Evolutionary conservation across 2,888 invertebrate species (phyloP), one percentile per base, ranked within the genome.

Genomic region (Diarsia rubi): DNA sequence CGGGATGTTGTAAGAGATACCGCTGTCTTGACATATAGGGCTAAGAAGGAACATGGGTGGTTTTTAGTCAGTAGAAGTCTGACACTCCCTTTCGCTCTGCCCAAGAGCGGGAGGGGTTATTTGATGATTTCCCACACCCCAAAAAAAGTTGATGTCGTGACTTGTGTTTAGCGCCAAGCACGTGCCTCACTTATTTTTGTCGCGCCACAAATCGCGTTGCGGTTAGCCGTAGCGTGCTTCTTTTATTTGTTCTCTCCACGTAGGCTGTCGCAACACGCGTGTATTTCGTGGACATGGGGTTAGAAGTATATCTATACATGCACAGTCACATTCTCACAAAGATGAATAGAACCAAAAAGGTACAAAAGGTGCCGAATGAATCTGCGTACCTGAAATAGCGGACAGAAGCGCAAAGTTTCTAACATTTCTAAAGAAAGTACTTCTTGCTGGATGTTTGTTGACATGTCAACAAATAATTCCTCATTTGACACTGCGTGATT

Each of bases 391-490:
- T 95, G 92, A 86, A 97, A 96, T 59, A 97, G 83, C 0, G 96
- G 96, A 63, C 96, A 95, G 31, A 75, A 84, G 12, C 91, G 54
- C 68, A 97, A 88, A 0, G 94, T 94, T 44, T 95, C 94, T 12
- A 96, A 93, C 91, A 95, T 94, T 88, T 96, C 95, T 73, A 95
- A 88, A 16, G 94, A 93, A 21, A 94, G 85, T 9, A 97, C 93
- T 88, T 95, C 96, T 85, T 95, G 96, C 79, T 95, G 92, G 16
- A 96, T 94, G 75, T 94, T 95, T 0, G 90, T 80, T 0, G 96
- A 96, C 94, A 95, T 94, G 66, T 95, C 93, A 75, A 90, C 88
- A 63, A 96, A 96, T 80, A 96, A 89, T 82, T 96, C 95, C 6
- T 93, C 89, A 0, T 91, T 91, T 0, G 94, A 93, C 2, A 96